Evolutionary conservation across 1,140 invertebrate species (phyloP).

Genomic region (Geopemphigus sp.): DNA sequence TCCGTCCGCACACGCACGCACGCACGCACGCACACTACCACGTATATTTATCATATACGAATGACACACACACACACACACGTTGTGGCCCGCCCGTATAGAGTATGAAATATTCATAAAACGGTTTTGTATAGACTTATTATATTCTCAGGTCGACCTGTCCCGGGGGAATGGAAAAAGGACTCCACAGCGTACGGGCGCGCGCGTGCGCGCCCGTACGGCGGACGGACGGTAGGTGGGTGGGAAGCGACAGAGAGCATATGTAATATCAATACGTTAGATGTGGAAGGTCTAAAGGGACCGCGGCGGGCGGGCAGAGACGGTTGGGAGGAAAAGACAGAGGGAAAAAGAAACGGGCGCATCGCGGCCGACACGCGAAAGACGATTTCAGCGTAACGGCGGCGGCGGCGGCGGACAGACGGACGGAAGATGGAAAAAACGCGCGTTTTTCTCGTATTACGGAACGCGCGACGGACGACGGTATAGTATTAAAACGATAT

Average conservation of each 20-base stretch:
- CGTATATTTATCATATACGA: no score
- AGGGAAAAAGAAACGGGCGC: no score
- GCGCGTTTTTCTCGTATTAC: no score
- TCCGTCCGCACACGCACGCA: neutral
- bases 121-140: constrained; percentile 39
- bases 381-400: neutral
- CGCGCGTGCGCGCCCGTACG: neutral
- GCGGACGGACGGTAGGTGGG: no score
- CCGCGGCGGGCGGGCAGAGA: no score
- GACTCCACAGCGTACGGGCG: no score
- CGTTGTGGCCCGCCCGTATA: neutral
- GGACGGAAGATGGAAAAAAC: neutral
- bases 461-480: no score
- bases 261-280: constrained; percentile 31
- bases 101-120: constrained; percentile 46
- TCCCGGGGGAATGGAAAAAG: neutral
- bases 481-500: no score
- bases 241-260: no score
- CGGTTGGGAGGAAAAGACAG: neutral
- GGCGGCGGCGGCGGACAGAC: no score
- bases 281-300: neutral
- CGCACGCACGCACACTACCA: neutral
- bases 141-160: constrained; percentile 32
- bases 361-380: neutral
- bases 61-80: neutral